phyloP scores from a whole-genome alignment of 2,888 invertebrate species.

The Calliscelio sp. region DNA sequence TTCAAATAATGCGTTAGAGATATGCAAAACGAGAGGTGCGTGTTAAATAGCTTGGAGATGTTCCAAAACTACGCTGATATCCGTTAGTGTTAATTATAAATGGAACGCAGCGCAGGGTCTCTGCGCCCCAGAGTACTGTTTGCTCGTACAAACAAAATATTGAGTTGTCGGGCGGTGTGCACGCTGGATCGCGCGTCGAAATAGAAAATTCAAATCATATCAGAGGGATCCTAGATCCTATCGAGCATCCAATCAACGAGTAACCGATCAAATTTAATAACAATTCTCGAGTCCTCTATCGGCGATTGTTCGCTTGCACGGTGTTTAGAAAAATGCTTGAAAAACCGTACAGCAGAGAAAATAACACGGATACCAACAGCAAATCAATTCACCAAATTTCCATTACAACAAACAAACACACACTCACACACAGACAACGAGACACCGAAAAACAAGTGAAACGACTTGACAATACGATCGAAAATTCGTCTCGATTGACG shows the following conservation, averaged over 20 bases:
- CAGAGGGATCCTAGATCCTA: conserved; percentile 12
- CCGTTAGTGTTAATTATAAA: conserved; percentile 52
- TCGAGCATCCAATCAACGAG: conserved; percentile 39
- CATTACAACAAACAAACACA: too few relatives aligned
- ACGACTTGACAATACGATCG: too few relatives aligned
- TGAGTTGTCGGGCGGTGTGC: background rate
- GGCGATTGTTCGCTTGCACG: conserved; percentile 1
- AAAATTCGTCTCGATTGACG: background rate
- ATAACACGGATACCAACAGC: too few relatives aligned
- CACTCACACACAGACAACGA: too few relatives aligned
- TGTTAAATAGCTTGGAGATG: conserved; percentile 52
- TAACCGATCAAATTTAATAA: conserved; percentile 34
- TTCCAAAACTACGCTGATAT: conserved; percentile 41
- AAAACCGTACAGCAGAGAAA: too few relatives aligned
- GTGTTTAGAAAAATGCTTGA: background rate
- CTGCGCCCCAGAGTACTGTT: conserved; percentile 1
- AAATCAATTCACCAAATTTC: too few relatives aligned
- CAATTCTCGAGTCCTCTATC: background rate
- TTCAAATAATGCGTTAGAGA: conserved; percentile 17
- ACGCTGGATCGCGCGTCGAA: background rate
- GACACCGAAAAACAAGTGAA: too few relatives aligned
- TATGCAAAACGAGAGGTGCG: conserved; percentile 7
- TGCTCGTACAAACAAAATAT: conserved; percentile 12
- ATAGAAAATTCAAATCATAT: conserved; percentile 44
- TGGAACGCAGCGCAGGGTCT: conserved; percentile 32